A percentile compares a stretch with the other conserved stretches of the same genome.
Conservation (phyloP, 64 coral and sea anemone genomes). For the Orbicella faveolata region DNA sequence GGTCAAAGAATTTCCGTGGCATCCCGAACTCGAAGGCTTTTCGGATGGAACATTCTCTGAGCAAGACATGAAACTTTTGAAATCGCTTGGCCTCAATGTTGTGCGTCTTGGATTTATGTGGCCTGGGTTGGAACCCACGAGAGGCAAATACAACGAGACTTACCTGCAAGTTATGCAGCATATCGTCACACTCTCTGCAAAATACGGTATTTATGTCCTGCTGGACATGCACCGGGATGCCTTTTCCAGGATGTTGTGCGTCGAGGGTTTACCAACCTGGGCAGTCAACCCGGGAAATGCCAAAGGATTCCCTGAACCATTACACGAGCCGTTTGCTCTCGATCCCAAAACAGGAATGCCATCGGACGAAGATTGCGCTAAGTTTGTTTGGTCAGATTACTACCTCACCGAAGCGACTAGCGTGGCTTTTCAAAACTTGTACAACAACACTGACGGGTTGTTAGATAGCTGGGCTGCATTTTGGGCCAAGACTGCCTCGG, state of each 20-base stretch:
- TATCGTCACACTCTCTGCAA: conserved; percentile 65
- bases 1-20: conserved; percentile 83
- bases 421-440: conserved; percentile 85
- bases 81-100: conserved; percentile 80
- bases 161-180: conserved; percentile 76
- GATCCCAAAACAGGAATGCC: conserved; percentile 86
- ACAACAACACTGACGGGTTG: conserved; percentile 86
- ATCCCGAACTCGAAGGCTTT: conserved; percentile 78
- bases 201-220: conserved; percentile 85
- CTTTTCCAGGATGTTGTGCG: conserved; percentile 83
- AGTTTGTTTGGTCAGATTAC: conserved; percentile 77
- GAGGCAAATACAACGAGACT: conserved; percentile 78
- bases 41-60: conserved; percentile 71
- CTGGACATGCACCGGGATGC: conserved; percentile 93
- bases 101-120: conserved; percentile 87
- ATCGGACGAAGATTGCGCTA: conserved; percentile 71
- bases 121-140: conserved; percentile 73
- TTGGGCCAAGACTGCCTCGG: conserved; percentile 86
- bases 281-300: conserved; percentile 71
- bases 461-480: conserved; percentile 88
- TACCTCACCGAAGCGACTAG: conserved; percentile 89
- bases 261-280: conserved; percentile 87
- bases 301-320: conserved; percentile 68
- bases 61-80: conserved; percentile 87
- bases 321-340: conserved; percentile 61